phyloP scores from a whole-genome alignment of 2,113 vertebrate genomes.

The Gavialis gangeticus region DNA sequence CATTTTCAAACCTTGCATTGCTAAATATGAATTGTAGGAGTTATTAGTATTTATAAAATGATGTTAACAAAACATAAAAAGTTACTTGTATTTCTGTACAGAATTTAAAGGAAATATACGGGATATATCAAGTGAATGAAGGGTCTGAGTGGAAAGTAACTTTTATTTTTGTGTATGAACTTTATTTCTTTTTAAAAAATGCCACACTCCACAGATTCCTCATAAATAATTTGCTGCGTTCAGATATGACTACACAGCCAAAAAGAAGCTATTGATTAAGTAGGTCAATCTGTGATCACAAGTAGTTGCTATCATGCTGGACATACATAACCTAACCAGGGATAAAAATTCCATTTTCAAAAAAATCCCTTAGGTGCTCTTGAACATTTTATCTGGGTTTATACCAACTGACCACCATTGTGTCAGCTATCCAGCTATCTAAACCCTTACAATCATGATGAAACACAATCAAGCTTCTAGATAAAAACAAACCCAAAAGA shows the following conservation, averaged over 20 bases:
- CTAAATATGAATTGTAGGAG: neutral
- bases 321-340: neutral
- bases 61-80: neutral
- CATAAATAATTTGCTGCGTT: fast-evolving
- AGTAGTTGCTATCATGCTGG: neutral
- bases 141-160: neutral
- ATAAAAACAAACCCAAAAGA: neutral
- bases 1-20: neutral
- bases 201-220: neutral
- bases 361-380: no score
- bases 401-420: neutral
- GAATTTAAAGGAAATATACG: neutral
- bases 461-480: neutral
- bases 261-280: neutral
- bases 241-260: neutral
- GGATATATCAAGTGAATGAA: neutral
- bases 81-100: neutral
- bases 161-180: neutral
- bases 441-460: neutral
- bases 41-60: neutral
- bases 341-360: no score
- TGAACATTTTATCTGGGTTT: neutral
- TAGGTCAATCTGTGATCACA: neutral
- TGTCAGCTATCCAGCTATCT: neutral
- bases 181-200: neutral